Conservation (phyloP, 2,113 vertebrate genomes). For the Ptilorrhoa leucosticta region DNA sequence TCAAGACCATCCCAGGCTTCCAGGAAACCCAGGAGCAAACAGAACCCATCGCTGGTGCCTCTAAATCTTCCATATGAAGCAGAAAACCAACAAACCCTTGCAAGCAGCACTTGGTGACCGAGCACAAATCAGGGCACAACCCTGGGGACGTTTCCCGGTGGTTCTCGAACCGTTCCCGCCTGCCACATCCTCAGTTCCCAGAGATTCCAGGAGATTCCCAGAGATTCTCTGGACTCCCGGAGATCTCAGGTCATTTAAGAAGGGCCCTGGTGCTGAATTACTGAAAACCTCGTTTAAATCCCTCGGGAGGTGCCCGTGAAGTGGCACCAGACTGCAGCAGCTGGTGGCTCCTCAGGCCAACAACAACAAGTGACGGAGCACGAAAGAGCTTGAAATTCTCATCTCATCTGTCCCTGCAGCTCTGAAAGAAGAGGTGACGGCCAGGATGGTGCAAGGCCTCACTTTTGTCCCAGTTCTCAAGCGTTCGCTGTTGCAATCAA, state of each 20-base stretch:
- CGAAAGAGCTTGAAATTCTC: neutral
- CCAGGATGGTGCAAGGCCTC: neutral
- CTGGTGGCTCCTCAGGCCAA: conserved; percentile 3
- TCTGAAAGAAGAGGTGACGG: neutral
- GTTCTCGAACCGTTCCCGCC: neutral
- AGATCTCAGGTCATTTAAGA: neutral
- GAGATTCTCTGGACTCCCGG: neutral
- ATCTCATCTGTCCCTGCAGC: neutral
- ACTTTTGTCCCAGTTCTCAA: conserved; percentile 21
- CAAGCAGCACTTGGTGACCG: accelerated
- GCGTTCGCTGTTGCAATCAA: neutral
- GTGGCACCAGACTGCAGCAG: neutral
- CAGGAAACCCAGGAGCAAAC: neutral
- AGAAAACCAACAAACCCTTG: neutral
- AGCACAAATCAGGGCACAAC: neutral
- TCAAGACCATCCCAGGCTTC: neutral
- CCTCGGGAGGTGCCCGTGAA: neutral
- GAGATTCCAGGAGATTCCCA: neutral
- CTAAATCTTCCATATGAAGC: neutral
- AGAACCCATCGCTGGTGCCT: neutral
- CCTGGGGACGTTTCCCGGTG: neutral
- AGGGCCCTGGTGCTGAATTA: neutral
- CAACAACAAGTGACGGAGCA: neutral
- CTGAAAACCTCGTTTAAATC: neutral
- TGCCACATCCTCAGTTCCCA: neutral